Evolutionary conservation across 64 coral and sea anemone species (phyloP).

Genomic region (Trachythela sp.): DNA sequence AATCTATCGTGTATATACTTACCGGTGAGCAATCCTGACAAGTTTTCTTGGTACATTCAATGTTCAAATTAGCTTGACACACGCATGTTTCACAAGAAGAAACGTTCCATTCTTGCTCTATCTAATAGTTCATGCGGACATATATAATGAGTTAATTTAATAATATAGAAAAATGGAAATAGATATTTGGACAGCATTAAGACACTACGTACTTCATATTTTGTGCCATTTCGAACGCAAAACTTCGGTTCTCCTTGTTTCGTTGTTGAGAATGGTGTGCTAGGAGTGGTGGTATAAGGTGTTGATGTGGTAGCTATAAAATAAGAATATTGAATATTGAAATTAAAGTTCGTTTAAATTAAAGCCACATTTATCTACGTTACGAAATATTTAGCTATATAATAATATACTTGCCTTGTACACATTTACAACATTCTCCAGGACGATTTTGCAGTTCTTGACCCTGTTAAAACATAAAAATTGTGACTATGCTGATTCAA

Average conservation of each 20-base stretch:
- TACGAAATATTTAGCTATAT: not conserved
- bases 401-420: not conserved
- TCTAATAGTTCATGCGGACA: not conserved
- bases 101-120: not conserved
- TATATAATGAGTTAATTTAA: too few relatives aligned
- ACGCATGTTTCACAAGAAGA: not conserved
- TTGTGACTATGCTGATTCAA: not conserved
- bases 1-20: not conserved
- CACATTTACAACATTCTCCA: conserved; percentile 19
- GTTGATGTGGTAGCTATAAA: not conserved
- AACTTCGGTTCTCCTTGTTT: not conserved
- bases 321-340: not conserved
- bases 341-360: not conserved
- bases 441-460: not conserved
- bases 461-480: not conserved
- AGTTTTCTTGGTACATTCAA: not conserved
- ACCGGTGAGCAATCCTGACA: not conserved
- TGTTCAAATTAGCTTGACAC: not conserved
- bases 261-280: not conserved
- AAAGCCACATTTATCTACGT: not conserved
- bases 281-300: not conserved
- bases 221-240: not conserved
- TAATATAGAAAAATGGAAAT: too few relatives aligned
- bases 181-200: too few relatives aligned
- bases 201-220: not conserved